Base-by-base conservation (phyloP, 2,797 vertebrate genomes). In the Cryptoprocta ferox region DNA sequence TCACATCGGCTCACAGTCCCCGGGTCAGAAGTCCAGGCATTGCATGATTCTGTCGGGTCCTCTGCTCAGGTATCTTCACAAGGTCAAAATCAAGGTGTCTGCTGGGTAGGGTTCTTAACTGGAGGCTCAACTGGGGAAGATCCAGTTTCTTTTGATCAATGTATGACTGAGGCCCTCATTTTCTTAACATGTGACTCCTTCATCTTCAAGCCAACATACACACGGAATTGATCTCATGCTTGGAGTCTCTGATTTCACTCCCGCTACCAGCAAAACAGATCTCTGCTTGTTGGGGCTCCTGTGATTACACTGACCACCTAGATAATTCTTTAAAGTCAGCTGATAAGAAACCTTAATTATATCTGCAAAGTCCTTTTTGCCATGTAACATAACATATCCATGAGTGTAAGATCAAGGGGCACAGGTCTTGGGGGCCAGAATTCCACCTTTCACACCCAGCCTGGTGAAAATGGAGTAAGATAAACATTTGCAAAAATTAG, bases 271-370 rank as follows among this genome's bases (percentile, higher is more conserved):
- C 19, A 89, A 45, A 50, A 59, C 82, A 84, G 37, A 32, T 6
- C 76, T 94, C 73, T 78, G 76, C 48, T 68, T 45, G 53, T 63
- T 19, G 70, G 71, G 82, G 35, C 45, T 87, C 82, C 10, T 61
- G 66, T 15, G 30, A 35, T 45, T 70, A 56, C 7, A 1, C 0
- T 32, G 68, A 56, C 19, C 28, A 68, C 37, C 14, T 50, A 6
- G 56, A 35, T 61, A 45, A 83, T 86, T 39, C 76, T 84, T 94
- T 53, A 13, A 82, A 45, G 45, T 66, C 39, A 81, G 91, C 84
- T 84, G 79, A 76, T 89, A 56, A 73, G 86, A 86, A 76, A 39
- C 86, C 68, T 85, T 95, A 35, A 32, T 91, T 68, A 68, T 24
- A 86, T n/a, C 30, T 70, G 15, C 75, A 76, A 39, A 96, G 68